These are phyloP conservation scores for Ecliptopera silaceata DNA, from an alignment of 2,888 invertebrate genomes.

Conservation along the genomic window DNA sequence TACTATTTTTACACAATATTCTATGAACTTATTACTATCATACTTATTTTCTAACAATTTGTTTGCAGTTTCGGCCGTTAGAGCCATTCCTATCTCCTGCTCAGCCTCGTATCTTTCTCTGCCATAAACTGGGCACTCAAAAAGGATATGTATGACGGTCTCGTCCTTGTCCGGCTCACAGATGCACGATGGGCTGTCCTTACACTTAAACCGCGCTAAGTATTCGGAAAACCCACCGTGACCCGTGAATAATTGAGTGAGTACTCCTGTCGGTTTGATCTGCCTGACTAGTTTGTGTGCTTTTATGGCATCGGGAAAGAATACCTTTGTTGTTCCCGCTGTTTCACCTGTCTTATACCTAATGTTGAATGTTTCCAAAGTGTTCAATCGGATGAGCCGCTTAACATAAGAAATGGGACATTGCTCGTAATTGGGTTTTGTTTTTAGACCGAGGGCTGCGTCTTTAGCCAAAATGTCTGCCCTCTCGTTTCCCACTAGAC, in stretches of 20 bases:
- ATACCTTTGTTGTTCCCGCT: neutral
- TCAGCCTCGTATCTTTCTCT: too few relatives aligned
- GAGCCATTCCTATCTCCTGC: too few relatives aligned
- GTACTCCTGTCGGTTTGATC: neutral
- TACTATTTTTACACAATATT: too few relatives aligned
- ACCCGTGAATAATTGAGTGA: neutral
- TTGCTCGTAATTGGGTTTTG: neutral
- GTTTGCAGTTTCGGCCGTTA: too few relatives aligned
- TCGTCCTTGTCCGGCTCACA: too few relatives aligned
- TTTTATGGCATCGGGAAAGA: neutral
- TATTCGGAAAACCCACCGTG: too few relatives aligned
- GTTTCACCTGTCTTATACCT: neutral
- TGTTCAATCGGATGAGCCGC: neutral
- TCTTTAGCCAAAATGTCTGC: neutral
- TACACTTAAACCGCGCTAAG: too few relatives aligned
- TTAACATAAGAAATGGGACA: conserved; percentile 3
- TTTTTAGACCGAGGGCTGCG: neutral
- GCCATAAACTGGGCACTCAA: too few relatives aligned
- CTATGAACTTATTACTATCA: neutral
- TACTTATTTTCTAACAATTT: neutral
- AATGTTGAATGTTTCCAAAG: neutral
- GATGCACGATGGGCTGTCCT: too few relatives aligned
- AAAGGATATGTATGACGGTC: too few relatives aligned
- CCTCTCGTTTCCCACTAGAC: neutral
- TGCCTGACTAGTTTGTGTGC: neutral